Evolutionary conservation across 2,113 vertebrate species (phyloP).

Genomic region (Poecilia latipinna): DNA sequence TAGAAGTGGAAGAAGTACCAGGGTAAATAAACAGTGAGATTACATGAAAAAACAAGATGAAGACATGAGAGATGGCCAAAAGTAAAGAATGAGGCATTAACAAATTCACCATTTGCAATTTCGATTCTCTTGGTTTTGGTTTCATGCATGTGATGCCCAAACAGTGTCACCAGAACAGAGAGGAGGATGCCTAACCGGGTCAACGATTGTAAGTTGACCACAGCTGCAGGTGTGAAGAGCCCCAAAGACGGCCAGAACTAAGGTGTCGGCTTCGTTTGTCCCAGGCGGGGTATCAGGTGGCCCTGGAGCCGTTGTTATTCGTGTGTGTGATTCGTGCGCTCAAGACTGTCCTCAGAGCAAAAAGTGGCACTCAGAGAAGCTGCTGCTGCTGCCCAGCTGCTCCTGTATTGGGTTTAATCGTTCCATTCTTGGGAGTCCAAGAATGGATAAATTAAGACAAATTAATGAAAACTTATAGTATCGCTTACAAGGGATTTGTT

Average conservation of each 20-base stretch:
- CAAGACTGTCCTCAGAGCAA: conserved; percentile 33
- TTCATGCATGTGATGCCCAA: neutral
- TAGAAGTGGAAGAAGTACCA: neutral
- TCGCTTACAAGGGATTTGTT: neutral
- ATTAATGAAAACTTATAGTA: neutral
- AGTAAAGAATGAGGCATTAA: no score
- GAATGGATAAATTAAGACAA: neutral
- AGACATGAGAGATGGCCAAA: no score
- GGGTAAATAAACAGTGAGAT: neutral
- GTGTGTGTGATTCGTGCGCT: conserved; percentile 18
- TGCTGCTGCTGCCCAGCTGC: conserved; percentile 36
- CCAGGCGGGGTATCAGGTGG: conserved; percentile 52
- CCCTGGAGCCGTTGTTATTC: conserved; percentile 10
- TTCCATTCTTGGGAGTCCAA: neutral
- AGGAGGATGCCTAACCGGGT: conserved; percentile 8
- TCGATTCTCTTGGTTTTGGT: neutral
- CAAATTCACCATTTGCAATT: no score
- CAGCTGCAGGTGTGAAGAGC: conserved; percentile 20
- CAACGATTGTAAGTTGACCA: neutral
- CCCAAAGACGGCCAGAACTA: conserved; percentile 49
- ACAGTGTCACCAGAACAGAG: conserved; percentile 1
- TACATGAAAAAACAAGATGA: neutral
- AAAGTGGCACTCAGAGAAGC: conserved; percentile 10
- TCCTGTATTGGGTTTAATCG: conserved; percentile 39
- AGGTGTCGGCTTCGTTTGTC: conserved; percentile 42